Base-by-base conservation (phyloP, 2,113 vertebrate genomes). In the Campylorhamphus procurvoides region DNA sequence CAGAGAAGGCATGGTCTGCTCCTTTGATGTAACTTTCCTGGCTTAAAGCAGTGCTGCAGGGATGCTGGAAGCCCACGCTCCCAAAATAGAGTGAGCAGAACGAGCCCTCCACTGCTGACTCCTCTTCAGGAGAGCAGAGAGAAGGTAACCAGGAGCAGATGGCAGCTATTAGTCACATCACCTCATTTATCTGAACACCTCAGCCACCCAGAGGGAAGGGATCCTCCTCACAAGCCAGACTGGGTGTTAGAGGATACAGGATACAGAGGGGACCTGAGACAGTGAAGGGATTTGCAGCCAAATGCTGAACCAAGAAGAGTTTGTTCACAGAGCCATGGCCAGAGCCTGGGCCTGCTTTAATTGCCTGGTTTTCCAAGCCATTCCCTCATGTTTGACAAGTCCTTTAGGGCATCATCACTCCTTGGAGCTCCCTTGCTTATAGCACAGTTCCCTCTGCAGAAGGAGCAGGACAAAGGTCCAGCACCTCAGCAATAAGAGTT, bases 121-220 rank as follows among this genome's bases (percentile, higher is more conserved):
- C 42, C 73, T 49, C 52, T 82, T 90, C 72, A 78, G 83, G 83
- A 93, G 56, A 93, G 88, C 67, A 79, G 85, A 78, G 72, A 58
- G 88, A 81, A 95, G 83, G 93, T 93, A 89, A 63, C 79, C 50
- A 31, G 11, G 73, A 93, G 63, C 89, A 95, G 91, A 88, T 93
- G 91, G 86, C 90, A 92, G 59, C 42, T 95, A 71, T 97, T 93
- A 97, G 75, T 89, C 90, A 94, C 16, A 10, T 86, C 93, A 74
- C 86, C 83, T 94, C 46, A 92, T 88, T 12, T 17, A 89, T 90
- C 79, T 86, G 68, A 47, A 63, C 76, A 71, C 60, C 79, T 89
- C 27, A 62, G 79, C 67, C 16, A 7, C n/a, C 33, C 18, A 9
- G n/a, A 58, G 23, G 79, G 39, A 58, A n/a, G 49, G 59, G 83